Conservation (phyloP, 2,113 vertebrate species). For the Ciconia boyciana region DNA sequence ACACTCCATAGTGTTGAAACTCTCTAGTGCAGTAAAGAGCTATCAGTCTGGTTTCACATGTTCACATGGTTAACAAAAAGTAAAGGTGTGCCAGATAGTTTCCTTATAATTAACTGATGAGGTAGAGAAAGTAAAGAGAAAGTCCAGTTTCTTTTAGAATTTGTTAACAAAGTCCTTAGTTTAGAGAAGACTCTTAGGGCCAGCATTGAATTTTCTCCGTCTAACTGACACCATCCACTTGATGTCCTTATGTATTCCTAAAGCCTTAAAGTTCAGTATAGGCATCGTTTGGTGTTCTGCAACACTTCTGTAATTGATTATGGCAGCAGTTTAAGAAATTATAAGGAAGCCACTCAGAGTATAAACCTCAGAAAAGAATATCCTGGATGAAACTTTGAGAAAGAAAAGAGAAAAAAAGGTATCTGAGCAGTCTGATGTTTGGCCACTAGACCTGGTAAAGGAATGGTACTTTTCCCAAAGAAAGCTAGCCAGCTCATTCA, state of each 20-base stretch:
- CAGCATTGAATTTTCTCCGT: background rate
- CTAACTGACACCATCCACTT: background rate
- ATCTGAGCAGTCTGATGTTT: background rate
- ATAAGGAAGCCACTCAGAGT: background rate
- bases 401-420: background rate
- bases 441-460: background rate
- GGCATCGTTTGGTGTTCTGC: background rate
- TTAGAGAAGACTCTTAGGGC: background rate
- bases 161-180: background rate
- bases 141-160: background rate
- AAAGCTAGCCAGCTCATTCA: background rate
- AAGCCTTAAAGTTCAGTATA: background rate
- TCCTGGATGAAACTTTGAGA: background rate
- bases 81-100: background rate
- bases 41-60: background rate
- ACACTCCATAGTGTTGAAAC: background rate
- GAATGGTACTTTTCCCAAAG: background rate
- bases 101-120: background rate
- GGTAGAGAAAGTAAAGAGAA: background rate
- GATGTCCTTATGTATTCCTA: background rate
- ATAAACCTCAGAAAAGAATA: background rate
- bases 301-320: background rate
- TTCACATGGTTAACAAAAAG: background rate
- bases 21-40: background rate
- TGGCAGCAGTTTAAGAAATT: background rate